These are phyloP conservation scores for Mesitornis unicolor DNA, from an alignment of 2,113 vertebrate species.

Conservation along the genomic window DNA sequence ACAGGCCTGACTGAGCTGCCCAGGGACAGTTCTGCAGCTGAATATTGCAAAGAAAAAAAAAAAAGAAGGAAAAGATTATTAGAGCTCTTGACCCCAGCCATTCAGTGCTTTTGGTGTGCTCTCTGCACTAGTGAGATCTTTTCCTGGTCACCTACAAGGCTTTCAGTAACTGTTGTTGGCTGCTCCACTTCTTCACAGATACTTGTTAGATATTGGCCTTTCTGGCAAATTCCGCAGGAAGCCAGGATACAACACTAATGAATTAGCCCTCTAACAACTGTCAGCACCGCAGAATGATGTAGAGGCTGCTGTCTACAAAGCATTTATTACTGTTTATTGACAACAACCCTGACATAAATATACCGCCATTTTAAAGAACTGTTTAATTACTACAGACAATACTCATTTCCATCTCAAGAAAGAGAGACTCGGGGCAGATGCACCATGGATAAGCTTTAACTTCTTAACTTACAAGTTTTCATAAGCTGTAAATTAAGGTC, in stretches of 20 bases:
- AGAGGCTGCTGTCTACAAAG: neutral
- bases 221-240: neutral
- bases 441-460: neutral
- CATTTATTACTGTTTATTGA: neutral
- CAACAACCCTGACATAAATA: neutral
- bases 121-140: neutral
- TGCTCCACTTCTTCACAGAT: neutral
- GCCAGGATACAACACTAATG: neutral
- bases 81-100: neutral
- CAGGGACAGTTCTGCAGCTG: neutral
- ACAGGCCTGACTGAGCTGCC: neutral
- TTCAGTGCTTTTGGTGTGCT: neutral
- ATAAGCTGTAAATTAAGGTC: neutral
- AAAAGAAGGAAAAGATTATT: neutral
- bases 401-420: neutral
- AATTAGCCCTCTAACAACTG: neutral
- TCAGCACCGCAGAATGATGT: neutral
- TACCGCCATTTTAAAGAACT: neutral
- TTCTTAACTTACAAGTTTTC: neutral
- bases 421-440: neutral
- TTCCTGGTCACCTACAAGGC: neutral
- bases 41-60: neutral
- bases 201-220: neutral
- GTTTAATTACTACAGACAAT: neutral
- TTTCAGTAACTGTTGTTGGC: neutral